phyloP scores from a whole-genome alignment of 2,113 vertebrate genomes.

The Hucho hucho region DNA sequence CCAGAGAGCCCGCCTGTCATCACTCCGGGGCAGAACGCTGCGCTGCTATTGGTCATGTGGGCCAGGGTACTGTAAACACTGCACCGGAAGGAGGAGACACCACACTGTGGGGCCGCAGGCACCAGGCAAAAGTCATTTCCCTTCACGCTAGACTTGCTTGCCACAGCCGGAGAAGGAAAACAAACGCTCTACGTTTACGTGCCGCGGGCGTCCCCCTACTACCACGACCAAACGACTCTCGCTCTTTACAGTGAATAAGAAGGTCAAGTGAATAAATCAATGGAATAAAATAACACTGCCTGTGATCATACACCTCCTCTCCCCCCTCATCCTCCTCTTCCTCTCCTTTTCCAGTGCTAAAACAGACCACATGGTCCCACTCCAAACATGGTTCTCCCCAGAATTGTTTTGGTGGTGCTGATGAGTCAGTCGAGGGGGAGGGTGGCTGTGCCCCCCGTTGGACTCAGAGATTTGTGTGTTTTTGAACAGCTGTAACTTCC shows the following conservation, averaged over 20 bases:
- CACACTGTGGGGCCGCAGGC: constrained; percentile 4
- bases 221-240: background rate
- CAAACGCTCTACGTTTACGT: background rate
- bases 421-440: background rate
- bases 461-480: no score
- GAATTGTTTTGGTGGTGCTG: background rate
- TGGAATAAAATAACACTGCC: constrained; percentile 8
- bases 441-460: no score
- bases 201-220: background rate
- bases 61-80: constrained; percentile 22
- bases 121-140: constrained; percentile 4
- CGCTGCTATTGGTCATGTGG: constrained; percentile 13
- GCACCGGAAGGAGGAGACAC: constrained; percentile 14
- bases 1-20: constrained; percentile 13
- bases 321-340: background rate
- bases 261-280: constrained; percentile 32
- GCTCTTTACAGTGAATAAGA: constrained; percentile 21
- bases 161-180: constrained; percentile 15
- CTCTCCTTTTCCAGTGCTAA: constrained; percentile 10
- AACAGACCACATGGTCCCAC: background rate
- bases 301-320: background rate
- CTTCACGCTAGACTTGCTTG: constrained; percentile 23
- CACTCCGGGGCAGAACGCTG: background rate
- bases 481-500: no score
- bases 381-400: background rate